Conservation (phyloP, 2,797 vertebrate species). For the Simalia tracyae region DNA sequence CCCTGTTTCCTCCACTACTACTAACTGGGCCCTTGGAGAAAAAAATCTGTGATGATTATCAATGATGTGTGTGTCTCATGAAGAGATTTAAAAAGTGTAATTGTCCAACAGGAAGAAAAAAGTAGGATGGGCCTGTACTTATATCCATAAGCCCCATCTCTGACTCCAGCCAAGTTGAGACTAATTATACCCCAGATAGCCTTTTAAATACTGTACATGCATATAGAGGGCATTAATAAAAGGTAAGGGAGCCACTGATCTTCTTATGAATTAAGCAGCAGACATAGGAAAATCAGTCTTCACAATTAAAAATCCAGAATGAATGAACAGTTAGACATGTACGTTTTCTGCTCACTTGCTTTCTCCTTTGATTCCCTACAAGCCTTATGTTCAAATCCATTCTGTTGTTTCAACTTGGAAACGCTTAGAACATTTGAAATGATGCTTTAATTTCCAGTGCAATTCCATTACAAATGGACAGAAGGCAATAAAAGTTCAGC, state of each 20-base stretch:
- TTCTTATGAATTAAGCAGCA: not conserved
- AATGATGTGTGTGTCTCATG: not conserved
- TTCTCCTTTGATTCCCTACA: not conserved
- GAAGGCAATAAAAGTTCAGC: not conserved
- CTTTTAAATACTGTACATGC: not conserved
- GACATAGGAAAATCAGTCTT: not conserved
- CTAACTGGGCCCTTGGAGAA: not conserved
- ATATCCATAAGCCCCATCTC: not conserved
- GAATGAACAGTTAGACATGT: not conserved
- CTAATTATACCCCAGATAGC: not conserved
- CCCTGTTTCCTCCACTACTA: not conserved
- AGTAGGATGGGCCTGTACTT: not conserved
- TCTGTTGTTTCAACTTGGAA: not conserved
- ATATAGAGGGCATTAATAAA: not conserved
- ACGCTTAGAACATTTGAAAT: not conserved
- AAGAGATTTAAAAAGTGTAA: not conserved
- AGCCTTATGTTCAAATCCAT: not conserved
- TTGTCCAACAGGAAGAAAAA: not conserved
- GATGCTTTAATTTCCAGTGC: not conserved
- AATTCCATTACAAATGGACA: not conserved
- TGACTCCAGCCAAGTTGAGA: not conserved
- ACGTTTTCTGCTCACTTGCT: not conserved
- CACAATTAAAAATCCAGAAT: not conserved
- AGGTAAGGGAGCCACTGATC: not conserved
- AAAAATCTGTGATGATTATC: not conserved